Percentiles rank a stretch among this genome's conserved stretches.
phyloP scores from a whole-genome alignment of 2,797 vertebrate species.

The Cheirogaleus major region DNA sequence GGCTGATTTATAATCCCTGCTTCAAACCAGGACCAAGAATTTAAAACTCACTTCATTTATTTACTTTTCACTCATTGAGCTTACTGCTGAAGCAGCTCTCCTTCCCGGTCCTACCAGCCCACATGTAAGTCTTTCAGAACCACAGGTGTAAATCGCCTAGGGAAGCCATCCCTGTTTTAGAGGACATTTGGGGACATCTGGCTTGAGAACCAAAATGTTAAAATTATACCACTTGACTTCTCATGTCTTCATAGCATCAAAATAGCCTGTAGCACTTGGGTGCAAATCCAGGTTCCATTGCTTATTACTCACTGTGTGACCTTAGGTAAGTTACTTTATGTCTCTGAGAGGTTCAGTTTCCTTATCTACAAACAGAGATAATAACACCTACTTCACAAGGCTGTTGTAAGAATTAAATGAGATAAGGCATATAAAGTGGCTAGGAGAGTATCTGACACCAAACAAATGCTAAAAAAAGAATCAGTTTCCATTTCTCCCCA shows the following conservation, averaged over 20 bases:
- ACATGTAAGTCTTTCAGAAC: slow-evolving; percentile 55
- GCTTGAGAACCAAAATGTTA: slow-evolving; percentile 63
- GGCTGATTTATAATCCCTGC: slow-evolving; percentile 70
- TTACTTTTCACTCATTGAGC: slow-evolving; percentile 52
- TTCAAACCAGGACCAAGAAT: slow-evolving; percentile 62
- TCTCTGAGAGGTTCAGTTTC: slow-evolving; percentile 68
- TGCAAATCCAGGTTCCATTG: slow-evolving; percentile 32
- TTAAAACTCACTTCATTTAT: slow-evolving; percentile 64
- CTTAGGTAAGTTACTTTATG: slow-evolving; percentile 50
- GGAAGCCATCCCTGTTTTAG: not conserved
- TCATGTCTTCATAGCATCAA: slow-evolving; percentile 63
- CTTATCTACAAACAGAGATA: slow-evolving; percentile 60
- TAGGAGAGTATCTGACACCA: slow-evolving; percentile 55
- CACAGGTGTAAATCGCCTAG: slow-evolving; percentile 68
- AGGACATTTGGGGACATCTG: slow-evolving; percentile 70
- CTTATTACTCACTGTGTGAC: slow-evolving; percentile 56
- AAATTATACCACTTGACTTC: slow-evolving; percentile 65
- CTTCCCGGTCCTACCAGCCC: not conserved
- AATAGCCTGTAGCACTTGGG: slow-evolving; percentile 38
- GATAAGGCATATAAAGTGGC: slow-evolving; percentile 58
- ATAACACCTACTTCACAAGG: slow-evolving; percentile 56
- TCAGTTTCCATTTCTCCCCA: not conserved
- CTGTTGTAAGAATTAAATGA: slow-evolving; percentile 45
- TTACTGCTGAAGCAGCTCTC: slow-evolving; percentile 27
- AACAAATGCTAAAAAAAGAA: slow-evolving; percentile 59